phyloP scores from a whole-genome alignment of 2,797 vertebrate species.

The Carcharodon carcharias region DNA sequence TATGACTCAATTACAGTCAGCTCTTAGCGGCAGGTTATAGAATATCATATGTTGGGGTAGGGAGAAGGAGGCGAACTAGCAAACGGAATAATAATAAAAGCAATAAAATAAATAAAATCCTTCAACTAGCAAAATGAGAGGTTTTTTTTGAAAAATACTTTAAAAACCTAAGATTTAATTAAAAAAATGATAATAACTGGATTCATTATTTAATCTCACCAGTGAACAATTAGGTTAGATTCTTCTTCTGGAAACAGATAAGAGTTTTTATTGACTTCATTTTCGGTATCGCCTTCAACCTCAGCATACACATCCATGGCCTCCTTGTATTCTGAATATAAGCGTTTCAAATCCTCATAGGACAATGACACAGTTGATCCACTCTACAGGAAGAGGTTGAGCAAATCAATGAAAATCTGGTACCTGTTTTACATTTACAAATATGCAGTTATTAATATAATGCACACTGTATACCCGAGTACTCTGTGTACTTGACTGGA shows the following conservation, averaged over 20 bases:
- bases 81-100: background rate
- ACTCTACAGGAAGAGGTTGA: slow-evolving; percentile 46
- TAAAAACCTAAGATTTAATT: background rate
- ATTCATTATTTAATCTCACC: slow-evolving; percentile 19
- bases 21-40: background rate
- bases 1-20: background rate
- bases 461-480: background rate
- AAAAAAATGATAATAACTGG: background rate
- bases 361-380: slow-evolving; percentile 57
- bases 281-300: slow-evolving; percentile 30
- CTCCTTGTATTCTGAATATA: slow-evolving; percentile 57
- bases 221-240: slow-evolving; percentile 35
- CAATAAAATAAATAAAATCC: background rate
- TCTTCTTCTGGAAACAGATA: slow-evolving; percentile 24
- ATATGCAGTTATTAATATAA: background rate
- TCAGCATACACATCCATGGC: slow-evolving; percentile 59
- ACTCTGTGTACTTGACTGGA: background rate
- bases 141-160: background rate
- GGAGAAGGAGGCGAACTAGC: background rate
- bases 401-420: background rate
- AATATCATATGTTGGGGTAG: background rate
- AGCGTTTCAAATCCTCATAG: slow-evolving; percentile 61
- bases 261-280: background rate
- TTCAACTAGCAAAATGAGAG: background rate
- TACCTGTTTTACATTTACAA: background rate